phyloP scores from a whole-genome alignment of 2,113 vertebrate species.

The Ctenomys sociabilis region DNA sequence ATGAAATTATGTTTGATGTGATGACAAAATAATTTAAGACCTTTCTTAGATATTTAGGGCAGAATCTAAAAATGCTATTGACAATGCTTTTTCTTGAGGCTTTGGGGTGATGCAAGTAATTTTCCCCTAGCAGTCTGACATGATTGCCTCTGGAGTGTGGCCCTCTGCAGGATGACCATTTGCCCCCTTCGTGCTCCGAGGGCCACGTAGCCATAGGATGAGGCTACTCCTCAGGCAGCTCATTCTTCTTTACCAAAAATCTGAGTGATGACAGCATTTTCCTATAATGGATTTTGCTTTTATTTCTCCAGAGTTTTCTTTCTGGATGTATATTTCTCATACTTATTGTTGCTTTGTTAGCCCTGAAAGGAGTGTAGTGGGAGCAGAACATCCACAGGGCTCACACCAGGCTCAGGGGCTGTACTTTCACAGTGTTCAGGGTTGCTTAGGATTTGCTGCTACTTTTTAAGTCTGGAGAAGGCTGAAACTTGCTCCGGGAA shows the following conservation, averaged over 20 bases:
- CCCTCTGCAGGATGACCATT: not conserved
- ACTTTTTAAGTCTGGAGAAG: not conserved
- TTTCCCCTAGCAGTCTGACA: conserved; percentile 40
- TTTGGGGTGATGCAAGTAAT: conserved; percentile 66
- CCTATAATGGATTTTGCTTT: not conserved
- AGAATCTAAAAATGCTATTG: conserved; percentile 38
- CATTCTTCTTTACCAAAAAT: conserved; percentile 2
- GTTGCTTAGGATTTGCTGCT: not conserved
- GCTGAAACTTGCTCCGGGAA: not conserved
- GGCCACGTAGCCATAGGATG: not conserved
- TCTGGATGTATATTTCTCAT: conserved; percentile 35
- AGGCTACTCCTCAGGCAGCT: not conserved
- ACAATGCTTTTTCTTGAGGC: conserved; percentile 66
- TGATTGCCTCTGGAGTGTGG: not conserved
- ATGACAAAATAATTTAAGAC: conserved; percentile 81
- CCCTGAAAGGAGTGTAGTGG: not conserved
- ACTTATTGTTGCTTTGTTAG: conserved; percentile 23
- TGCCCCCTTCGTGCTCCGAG: not conserved
- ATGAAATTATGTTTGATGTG: conserved; percentile 75
- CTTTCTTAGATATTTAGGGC: conserved; percentile 60
- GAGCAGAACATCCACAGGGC: not conserved
- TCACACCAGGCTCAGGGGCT: not conserved
- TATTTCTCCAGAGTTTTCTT: conserved; percentile 16
- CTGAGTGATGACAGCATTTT: conserved; percentile 8
- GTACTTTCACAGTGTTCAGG: not conserved